These are phyloP conservation scores for Dendrolimus punctatus DNA, from an alignment of 1,140 invertebrate genomes.

Conservation along the genomic window DNA sequence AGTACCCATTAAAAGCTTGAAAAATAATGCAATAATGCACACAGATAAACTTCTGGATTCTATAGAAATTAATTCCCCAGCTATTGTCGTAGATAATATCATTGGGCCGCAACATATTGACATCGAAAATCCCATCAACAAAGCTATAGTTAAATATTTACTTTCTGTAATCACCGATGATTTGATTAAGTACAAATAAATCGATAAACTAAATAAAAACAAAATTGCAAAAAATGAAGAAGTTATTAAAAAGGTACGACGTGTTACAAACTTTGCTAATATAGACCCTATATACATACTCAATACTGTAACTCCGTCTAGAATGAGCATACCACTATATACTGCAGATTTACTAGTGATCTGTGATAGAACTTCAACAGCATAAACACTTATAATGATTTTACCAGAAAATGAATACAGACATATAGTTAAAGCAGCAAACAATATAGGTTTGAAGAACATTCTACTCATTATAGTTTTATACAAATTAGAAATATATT, in stretches of 20 bases:
- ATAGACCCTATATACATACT: constrained; percentile 23
- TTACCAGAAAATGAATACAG: constrained; percentile 25
- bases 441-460: constrained; percentile 1
- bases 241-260: constrained; percentile 17
- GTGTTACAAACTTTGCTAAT: constrained; percentile 16
- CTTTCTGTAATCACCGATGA: constrained; percentile 18
- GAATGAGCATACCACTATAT: constrained; percentile 23
- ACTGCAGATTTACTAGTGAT: constrained; percentile 18
- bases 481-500: background rate
- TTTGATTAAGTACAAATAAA: constrained; percentile 24
- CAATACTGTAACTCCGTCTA: constrained; percentile 27
- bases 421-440: background rate
- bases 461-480: constrained; percentile 1
- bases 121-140: constrained; percentile 18
- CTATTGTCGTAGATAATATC: constrained; percentile 10
- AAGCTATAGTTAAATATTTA: constrained; percentile 11
- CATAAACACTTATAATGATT: constrained; percentile 21
- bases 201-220: constrained; percentile 21
- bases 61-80: constrained; percentile 15
- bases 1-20: constrained; percentile 2
- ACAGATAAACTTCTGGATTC: constrained; percentile 10
- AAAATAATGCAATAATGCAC: constrained; percentile 5
- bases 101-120: constrained; percentile 18
- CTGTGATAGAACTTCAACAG: constrained; percentile 24
- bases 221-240: constrained; percentile 11